Evolutionary conservation across 2,797 vertebrate species (phyloP).

Genomic region (Acanthurus lineatus): DNA sequence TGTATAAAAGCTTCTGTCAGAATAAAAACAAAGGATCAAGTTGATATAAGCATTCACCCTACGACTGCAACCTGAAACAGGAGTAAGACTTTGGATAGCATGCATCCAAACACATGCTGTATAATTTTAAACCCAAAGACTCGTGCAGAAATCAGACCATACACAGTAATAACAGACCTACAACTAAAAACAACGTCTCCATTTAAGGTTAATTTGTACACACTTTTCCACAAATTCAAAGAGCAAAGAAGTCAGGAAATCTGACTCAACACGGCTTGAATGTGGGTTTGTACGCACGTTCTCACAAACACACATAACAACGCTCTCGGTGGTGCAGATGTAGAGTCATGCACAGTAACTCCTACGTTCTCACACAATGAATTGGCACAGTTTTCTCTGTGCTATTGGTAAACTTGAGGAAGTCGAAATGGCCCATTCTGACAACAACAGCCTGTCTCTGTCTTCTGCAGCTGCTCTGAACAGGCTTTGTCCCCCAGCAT

Average conservation of each 20-base stretch:
- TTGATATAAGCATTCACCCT: background rate
- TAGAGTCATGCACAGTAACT: conserved; percentile 27
- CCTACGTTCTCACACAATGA: conserved; percentile 50
- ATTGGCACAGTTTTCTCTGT: conserved; percentile 48
- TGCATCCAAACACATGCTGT: background rate
- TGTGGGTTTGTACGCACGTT: background rate
- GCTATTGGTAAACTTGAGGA: conserved; percentile 50
- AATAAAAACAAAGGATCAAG: too few species aligned
- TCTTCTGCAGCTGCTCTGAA: conserved; percentile 40
- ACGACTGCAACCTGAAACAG: background rate
- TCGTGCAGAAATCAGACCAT: background rate
- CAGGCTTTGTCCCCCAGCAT: conserved; percentile 50
- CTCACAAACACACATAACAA: conserved; percentile 6
- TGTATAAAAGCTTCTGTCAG: background rate
- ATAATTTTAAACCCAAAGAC: conserved; percentile 4
- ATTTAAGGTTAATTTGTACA: conserved; percentile 19
- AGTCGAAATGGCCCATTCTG: conserved; percentile 35
- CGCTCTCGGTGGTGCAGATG: conserved; percentile 10
- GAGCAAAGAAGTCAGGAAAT: conserved; percentile 3
- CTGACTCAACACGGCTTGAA: conserved; percentile 26
- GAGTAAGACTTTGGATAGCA: background rate
- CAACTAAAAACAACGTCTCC: background rate
- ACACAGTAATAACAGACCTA: background rate
- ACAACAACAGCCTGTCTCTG: conserved; percentile 59
- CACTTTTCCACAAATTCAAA: conserved; percentile 14